These are phyloP conservation scores for Drosophila acutilabella DNA, from an alignment of 2,888 invertebrate species.

Conservation along the genomic window DNA sequence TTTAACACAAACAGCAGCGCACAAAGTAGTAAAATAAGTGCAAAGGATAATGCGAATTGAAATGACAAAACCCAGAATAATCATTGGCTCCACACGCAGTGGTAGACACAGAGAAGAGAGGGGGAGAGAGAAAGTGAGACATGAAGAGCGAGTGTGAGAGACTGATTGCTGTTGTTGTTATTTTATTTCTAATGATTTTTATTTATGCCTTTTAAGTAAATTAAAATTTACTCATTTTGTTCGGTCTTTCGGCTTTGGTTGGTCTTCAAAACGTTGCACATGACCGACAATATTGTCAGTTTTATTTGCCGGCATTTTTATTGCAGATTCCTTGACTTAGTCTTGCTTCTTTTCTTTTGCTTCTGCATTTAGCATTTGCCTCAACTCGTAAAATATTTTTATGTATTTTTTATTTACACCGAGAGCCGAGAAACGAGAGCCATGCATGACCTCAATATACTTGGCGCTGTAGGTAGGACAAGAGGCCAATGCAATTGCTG, in stretches of 20 bases:
- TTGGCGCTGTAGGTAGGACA: constrained; percentile 25
- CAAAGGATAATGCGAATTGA: constrained; percentile 83
- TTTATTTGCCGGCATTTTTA: constrained; percentile 77
- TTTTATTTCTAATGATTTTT: constrained; percentile 46
- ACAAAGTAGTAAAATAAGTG: constrained; percentile 81
- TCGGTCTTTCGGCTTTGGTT: constrained; percentile 11
- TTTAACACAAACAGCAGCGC: constrained; percentile 43
- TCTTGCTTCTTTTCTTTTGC: constrained; percentile 11
- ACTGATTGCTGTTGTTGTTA: not conserved
- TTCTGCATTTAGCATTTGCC: constrained; percentile 72
- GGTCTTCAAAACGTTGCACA: constrained; percentile 56
- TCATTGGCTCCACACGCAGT: constrained; percentile 76
- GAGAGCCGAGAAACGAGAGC: constrained; percentile 28
- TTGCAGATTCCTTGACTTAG: constrained; percentile 66
- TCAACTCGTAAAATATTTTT: constrained; percentile 23
- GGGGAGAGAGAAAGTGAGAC: not conserved
- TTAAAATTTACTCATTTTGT: constrained; percentile 73
- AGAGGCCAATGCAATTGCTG: constrained; percentile 70
- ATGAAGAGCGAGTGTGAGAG: not conserved
- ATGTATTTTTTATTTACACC: constrained; percentile 42
- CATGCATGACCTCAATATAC: constrained; percentile 77
- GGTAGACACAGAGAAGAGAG: not conserved
- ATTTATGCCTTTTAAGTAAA: constrained; percentile 79
- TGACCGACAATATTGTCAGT: constrained; percentile 81
- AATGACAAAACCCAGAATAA: constrained; percentile 83